Evolutionary conservation across 2,888 invertebrate genomes (phyloP), one percentile per base, ranked within the genome.

Genomic region (Aporophyla lueneburgensis): DNA sequence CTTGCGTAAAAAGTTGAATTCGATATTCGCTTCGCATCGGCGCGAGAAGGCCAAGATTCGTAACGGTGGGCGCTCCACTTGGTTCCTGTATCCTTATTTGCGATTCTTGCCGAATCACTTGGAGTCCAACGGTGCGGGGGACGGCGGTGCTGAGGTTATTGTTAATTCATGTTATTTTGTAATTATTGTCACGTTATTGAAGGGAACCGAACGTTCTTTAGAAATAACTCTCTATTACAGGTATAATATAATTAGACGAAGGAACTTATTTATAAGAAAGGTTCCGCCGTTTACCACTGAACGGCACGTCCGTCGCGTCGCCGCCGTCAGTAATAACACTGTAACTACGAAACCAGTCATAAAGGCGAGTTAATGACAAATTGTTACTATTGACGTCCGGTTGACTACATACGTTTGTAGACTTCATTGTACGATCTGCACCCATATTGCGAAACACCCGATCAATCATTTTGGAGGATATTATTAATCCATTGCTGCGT

Each of bases 1-100:
- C 75, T 78, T 96, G 75, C 87, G 94, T 51, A 95, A 94, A 92
- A 96, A 96, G 80, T 80, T 96, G 73, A 95, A 95, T 84, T 96
- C 96, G 0, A 87, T 96, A 58, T 92, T 96, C 83, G 96, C 96
- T 5, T 96, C 96, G 59, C 93, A 95, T 61, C 89, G 96, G 6
- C 91, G 96, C 7, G 96, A 96, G 88, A 95, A 94, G 83, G 86
- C 88, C 65, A 95, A 94, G 82, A 92, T 96, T 33, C 91, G 94
- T 3, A 80, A 87, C 10, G 96, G 96, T 0, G 92, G 91, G 9
- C 87, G 87, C 9, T 93, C 95, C 0, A 86, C 87, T 0, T 96
- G 96, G 96, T 96, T 95, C 86, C 88, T 96, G 68, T 96, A 96
- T 76, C 87, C 89, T 0, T 83, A 94, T 59, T 83, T 96, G 87